Percentiles rank a stretch among this genome's conserved stretches.
Conservation (phyloP, 2,797 vertebrate species). For the Enteromius argenteus region DNA sequence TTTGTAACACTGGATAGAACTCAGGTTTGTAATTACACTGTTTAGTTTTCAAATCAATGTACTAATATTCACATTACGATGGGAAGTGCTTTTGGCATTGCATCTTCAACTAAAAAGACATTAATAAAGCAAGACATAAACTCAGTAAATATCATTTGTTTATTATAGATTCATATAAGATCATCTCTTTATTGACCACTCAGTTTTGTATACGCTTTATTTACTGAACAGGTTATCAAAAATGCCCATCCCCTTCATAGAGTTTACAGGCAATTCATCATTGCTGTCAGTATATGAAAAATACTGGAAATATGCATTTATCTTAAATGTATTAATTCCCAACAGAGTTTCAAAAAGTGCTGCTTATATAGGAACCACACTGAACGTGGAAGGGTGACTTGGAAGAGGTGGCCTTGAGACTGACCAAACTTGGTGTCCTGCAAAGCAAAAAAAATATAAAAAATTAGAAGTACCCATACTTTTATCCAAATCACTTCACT, state of each 20-base stretch:
- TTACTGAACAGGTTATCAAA: constrained; percentile 64
- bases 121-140: constrained; percentile 24
- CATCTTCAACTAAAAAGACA: neutral
- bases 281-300: constrained; percentile 65
- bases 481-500: neutral
- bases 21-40: neutral
- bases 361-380: constrained; percentile 40
- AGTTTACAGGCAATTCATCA: constrained; percentile 76
- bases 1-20: neutral
- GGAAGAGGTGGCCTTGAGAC: constrained; percentile 54
- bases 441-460: constrained; percentile 47
- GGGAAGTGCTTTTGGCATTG: neutral
- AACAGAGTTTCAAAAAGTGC: neutral
- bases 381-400: constrained; percentile 12
- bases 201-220: constrained; percentile 1
- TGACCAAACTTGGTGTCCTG: constrained; percentile 69
- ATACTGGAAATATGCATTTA: constrained; percentile 27
- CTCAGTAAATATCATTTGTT: constrained; percentile 15
- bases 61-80: neutral
- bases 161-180: constrained; percentile 12
- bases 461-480: neutral
- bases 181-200: constrained; percentile 37
- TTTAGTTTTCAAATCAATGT: neutral
- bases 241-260: constrained; percentile 63
- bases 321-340: constrained; percentile 6